These are phyloP conservation scores for Brenthis daphne DNA, from an alignment of 2,888 invertebrate species.

Conservation along the genomic window DNA sequence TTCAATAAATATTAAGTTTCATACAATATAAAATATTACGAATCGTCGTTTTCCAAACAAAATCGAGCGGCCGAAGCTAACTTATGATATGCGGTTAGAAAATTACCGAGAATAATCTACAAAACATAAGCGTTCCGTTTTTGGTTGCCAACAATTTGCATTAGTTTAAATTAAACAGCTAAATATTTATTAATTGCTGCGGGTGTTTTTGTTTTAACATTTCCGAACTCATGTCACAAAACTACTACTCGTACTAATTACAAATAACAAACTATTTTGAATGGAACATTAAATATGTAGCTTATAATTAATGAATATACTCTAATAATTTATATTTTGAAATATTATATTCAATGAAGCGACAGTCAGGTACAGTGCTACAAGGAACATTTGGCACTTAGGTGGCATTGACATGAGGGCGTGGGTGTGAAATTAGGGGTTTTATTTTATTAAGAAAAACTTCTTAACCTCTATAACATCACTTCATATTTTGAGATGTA, in stretches of 20 bases:
- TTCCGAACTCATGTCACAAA: constrained; percentile 21
- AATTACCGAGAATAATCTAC: constrained; percentile 29
- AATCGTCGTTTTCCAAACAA: not conserved
- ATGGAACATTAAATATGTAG: constrained; percentile 24
- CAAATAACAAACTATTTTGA: constrained; percentile 30
- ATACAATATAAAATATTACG: too few relatives aligned
- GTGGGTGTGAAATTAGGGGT: too few relatives aligned
- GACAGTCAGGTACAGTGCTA: too few relatives aligned
- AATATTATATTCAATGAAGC: too few relatives aligned
- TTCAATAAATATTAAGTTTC: too few relatives aligned
- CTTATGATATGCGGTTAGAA: constrained; percentile 22
- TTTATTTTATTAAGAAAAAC: too few relatives aligned
- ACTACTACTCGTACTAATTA: constrained; percentile 27
- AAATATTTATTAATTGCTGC: constrained; percentile 37
- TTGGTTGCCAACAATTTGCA: constrained; percentile 30
- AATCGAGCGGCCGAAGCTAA: not conserved
- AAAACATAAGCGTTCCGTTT: constrained; percentile 33
- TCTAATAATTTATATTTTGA: too few relatives aligned
- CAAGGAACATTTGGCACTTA: too few relatives aligned
- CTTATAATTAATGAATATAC: constrained; percentile 7
- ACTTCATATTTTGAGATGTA: too few relatives aligned
- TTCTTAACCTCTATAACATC: too few relatives aligned
- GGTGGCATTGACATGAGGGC: too few relatives aligned
- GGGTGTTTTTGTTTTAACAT: constrained; percentile 31
- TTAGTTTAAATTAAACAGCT: constrained; percentile 36